phyloP scores from a whole-genome alignment of 2,888 invertebrate species.

The Cephus sareptanus region DNA sequence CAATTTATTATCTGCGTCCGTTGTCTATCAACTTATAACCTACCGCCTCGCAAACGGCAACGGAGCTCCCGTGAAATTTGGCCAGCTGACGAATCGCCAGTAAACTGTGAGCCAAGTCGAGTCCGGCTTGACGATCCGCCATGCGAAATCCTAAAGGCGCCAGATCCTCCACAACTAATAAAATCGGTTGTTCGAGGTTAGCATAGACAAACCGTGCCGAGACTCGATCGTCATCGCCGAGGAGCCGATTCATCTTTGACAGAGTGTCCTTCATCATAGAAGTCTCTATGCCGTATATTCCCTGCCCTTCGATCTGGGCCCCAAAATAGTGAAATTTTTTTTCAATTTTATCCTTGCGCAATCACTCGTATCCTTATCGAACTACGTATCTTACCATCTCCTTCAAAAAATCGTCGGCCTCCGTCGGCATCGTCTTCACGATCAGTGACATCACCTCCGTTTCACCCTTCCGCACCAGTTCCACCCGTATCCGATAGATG shows the following conservation, averaged over 20 bases:
- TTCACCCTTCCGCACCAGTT: slow-evolving; percentile 37
- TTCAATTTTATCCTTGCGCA: not conserved
- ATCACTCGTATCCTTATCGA: not conserved
- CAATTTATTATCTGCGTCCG: too few relatives aligned
- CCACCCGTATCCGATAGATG: slow-evolving; percentile 48
- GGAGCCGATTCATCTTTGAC: slow-evolving; percentile 50
- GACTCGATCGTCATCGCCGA: slow-evolving; percentile 37
- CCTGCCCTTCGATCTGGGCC: not conserved
- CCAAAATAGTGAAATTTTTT: not conserved
- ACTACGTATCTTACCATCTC: not conserved
- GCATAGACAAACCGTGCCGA: slow-evolving; percentile 55
- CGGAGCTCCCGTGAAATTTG: slow-evolving; percentile 70
- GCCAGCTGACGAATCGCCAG: slow-evolving; percentile 69
- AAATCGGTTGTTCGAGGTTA: slow-evolving; percentile 50
- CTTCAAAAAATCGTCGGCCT: slow-evolving; percentile 49
- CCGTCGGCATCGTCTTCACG: slow-evolving; percentile 61
- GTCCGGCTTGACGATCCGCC: slow-evolving; percentile 68
- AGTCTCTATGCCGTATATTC: slow-evolving; percentile 48
- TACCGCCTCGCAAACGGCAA: slow-evolving; percentile 69
- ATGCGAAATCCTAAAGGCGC: slow-evolving; percentile 69
- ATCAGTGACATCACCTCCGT: slow-evolving; percentile 48
- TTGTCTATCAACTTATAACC: slow-evolving; percentile 11
- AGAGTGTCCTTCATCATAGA: slow-evolving; percentile 53
- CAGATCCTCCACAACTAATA: slow-evolving; percentile 70
- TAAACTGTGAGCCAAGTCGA: slow-evolving; percentile 69